These are phyloP conservation scores for Moxostoma hubbsi DNA, from an alignment of 2,797 vertebrate species.

Conservation along the genomic window DNA sequence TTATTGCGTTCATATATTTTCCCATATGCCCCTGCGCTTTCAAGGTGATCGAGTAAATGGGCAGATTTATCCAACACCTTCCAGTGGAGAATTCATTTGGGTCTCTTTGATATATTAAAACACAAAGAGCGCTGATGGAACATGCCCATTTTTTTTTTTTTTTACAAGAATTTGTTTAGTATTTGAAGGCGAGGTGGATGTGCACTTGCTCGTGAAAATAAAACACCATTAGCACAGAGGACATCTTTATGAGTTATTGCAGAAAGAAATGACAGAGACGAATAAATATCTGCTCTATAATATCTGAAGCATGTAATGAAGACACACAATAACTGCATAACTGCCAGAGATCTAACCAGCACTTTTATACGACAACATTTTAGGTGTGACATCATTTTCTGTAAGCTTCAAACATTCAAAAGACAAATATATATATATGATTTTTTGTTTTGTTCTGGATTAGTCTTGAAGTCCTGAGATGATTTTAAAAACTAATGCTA, in stretches of 20 bases:
- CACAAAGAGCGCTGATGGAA: constrained; percentile 14
- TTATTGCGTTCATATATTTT: constrained; percentile 45
- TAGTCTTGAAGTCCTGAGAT: too few species aligned
- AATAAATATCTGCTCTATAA: constrained; percentile 35
- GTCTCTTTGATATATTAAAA: constrained; percentile 40
- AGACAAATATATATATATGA: constrained; percentile 57
- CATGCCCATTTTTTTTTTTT: neutral
- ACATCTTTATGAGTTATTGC: constrained; percentile 27
- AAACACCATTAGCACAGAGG: neutral
- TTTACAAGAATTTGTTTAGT: constrained; percentile 1
- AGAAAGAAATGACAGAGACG: constrained; percentile 16
- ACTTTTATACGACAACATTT: constrained; percentile 63
- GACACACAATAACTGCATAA: constrained; percentile 13
- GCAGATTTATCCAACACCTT: constrained; percentile 34
- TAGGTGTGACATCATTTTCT: constrained; percentile 62
- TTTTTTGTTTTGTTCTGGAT: constrained; percentile 46
- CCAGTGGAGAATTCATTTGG: constrained; percentile 42
- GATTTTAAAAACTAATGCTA: too few species aligned
- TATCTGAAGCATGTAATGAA: constrained; percentile 43
- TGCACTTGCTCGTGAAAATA: constrained; percentile 3
- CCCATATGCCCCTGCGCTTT: constrained; percentile 4
- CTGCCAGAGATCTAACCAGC: neutral
- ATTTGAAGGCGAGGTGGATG: constrained; percentile 16
- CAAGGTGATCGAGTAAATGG: constrained; percentile 38
- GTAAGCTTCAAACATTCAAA: constrained; percentile 74